Evolutionary conservation across 2,113 vertebrate genomes (phyloP).

Genomic region (Gallinago paraguaiae): DNA sequence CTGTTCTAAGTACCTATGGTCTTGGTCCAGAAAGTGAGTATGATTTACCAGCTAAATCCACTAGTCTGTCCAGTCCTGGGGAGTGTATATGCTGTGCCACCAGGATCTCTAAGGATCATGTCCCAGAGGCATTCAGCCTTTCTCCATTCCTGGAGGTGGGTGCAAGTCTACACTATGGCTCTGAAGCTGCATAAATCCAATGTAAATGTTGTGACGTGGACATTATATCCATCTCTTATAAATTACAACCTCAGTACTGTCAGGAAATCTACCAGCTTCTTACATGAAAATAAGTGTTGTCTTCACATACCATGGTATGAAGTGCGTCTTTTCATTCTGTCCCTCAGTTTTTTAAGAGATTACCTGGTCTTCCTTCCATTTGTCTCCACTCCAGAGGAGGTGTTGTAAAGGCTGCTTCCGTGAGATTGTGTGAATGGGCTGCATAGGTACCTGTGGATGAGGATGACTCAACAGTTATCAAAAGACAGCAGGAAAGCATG

Average conservation of each 20-base stretch:
- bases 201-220: background rate
- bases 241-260: background rate
- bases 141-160: background rate
- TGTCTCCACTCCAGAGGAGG: background rate
- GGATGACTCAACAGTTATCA: rapidly evolving
- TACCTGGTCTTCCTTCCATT: background rate
- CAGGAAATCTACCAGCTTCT: background rate
- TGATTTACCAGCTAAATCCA: background rate
- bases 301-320: background rate
- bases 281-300: background rate
- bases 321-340: background rate
- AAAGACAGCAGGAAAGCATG: background rate
- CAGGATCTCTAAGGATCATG: rapidly evolving
- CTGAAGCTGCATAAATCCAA: background rate
- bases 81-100: background rate
- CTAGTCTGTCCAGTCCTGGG: background rate
- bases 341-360: rapidly evolving
- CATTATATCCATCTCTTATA: background rate
- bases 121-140: background rate
- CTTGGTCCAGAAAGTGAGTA: background rate
- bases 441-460: background rate
- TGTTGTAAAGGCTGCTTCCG: background rate
- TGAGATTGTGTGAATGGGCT: background rate
- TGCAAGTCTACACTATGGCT: background rate
- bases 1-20: background rate